Evolutionary conservation across 2,113 vertebrate species (phyloP), one percentile per base, ranked within the genome.

Genomic region (Lota lota): DNA sequence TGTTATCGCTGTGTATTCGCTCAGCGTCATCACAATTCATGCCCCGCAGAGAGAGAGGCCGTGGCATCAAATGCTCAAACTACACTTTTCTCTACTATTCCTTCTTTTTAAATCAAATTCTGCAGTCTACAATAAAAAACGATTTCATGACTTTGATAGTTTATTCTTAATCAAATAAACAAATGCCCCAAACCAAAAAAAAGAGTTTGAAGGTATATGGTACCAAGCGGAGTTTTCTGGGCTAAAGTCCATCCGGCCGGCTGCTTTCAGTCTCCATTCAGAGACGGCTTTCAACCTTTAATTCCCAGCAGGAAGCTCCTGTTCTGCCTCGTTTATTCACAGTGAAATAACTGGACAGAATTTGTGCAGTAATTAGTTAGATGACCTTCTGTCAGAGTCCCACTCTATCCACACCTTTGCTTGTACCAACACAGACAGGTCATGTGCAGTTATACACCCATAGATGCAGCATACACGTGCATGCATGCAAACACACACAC

Each of bases 351-450:
- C 61, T 73, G 57, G 68, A 54, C 47, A 68, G 33, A 75, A 60
- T 67, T 65, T 73, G 40, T 73, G 20, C 3, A 22, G 21, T 61
- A 79, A 76, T 73, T 76, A 24, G 67, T 82, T 62, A 75, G 50
- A 36, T 69, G 51, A 78, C 56, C 28, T 67, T 51, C 6, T 14
- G 20, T 24, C 3, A 22, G 60, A 64, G 12, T 1, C 14, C 18
- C 33, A 64, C 67, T 76, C 17, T 22, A 6, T 56, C 54, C 56
- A 61, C 64, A 2, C 20, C 56, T 28, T 68, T 15, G 57, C 19
- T 17, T 16, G 40, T 0, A 60, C n/a, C 36, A 14, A 24, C 19
- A 1, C 33, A 21, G 53, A 21, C 51, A 47, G 53, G 53, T n/a
- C 16, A 56, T 17, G 53, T 18, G 53, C 53, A 53, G 17, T 15